Evolutionary conservation across 2,113 vertebrate genomes (phyloP).

Genomic region (Festucalex cinctus): DNA sequence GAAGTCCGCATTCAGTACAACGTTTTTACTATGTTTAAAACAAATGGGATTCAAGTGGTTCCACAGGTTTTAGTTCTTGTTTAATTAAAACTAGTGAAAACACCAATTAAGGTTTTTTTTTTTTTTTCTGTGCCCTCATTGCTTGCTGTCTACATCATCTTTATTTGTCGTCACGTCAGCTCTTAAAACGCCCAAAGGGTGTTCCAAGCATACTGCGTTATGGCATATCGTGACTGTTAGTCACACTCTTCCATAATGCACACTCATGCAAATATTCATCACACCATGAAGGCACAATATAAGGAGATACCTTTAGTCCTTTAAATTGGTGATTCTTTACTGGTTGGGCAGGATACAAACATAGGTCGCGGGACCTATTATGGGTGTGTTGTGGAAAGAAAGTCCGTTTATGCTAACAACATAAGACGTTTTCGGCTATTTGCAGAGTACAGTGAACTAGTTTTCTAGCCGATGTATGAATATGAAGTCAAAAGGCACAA

Average conservation of each 20-base stretch:
- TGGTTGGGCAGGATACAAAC: background rate
- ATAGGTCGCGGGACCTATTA: background rate
- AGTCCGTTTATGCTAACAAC: background rate
- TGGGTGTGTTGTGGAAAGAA: background rate
- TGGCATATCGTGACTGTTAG: constrained; percentile 14
- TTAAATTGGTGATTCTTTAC: background rate
- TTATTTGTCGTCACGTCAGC: background rate
- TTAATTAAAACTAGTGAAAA: background rate
- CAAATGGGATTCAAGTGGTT: constrained; percentile 18
- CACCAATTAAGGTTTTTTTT: background rate
- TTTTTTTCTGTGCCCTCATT: background rate
- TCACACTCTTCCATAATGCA: background rate
- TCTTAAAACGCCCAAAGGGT: background rate
- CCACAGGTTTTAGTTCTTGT: constrained; percentile 16
- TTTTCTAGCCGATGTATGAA: too few species aligned
- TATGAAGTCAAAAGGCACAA: background rate
- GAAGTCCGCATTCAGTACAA: background rate
- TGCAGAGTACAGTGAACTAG: too few species aligned
- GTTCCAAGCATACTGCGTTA: background rate
- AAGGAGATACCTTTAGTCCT: background rate
- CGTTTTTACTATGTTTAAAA: constrained; percentile 1
- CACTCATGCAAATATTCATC: constrained; percentile 25
- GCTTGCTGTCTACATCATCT: background rate
- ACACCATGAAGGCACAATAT: constrained; percentile 1
- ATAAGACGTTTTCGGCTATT: too few species aligned